Base-by-base conservation (phyloP, 2,797 vertebrate genomes). In the Parauchenoglanis punctatus region DNA sequence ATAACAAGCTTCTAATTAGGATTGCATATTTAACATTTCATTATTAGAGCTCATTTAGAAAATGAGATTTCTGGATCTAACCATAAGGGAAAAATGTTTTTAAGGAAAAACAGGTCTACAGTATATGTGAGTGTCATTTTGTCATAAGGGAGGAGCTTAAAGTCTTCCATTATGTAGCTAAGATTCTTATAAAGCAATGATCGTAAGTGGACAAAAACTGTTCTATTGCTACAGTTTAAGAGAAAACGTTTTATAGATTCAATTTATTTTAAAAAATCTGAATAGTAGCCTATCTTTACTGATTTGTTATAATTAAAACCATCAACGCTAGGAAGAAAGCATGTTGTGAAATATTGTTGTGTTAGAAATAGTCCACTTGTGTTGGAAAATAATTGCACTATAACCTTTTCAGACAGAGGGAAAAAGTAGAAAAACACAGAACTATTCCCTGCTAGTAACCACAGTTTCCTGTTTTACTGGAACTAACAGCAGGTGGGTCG, bases 381-480 rank as follows among this genome's bases (percentile, higher is more conserved):
- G 44, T 28, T 49, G 72, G 44, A 52, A 52, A 76, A 52, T 52
- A 76, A 49, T 7, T 58, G 17, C 28, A 23, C 35, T 12, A 18
- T 11, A 58, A 20, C 31, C 76, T 58, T 31, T 58, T 78, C 3
- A 56, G 52, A 11, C 7, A n/a, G 46, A 6, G 2, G 75, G 52
- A 1, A 77, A 58, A 56, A 20, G 25, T 31, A 28, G 17, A 31
- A 78, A 77, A 78, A 31, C 7, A 31, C 17, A 35, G n/a, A 35
- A 56, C 13, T 31, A 56, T 77, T 77, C 52, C 28, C n/a, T 0
- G 7, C 23, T 17, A 7, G 25, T 76, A 8, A 15, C 15, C 46
- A 15, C 49, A 31, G n/a, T 31, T 31, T 80, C 77, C 54, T 58
- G 77, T 80, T 80, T 59, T 35, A 35, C 54, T 80, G 75, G 52